Percentiles rank a stretch among this genome's conserved stretches.
phyloP scores from a whole-genome alignment of 2,888 invertebrate species.

The Lucinisca nassula region DNA sequence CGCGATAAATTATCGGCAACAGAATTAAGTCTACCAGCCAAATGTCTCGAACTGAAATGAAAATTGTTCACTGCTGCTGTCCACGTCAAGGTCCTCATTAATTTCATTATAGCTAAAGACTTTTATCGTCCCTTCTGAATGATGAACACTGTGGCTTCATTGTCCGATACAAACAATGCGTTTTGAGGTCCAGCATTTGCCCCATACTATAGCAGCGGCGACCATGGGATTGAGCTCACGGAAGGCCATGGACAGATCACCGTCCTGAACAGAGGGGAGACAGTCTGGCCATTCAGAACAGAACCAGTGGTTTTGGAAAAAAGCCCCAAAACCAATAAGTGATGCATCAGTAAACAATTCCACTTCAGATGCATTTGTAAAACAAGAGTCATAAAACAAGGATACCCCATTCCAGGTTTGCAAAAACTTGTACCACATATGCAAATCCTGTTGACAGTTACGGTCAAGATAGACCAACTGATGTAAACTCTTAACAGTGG shows the following conservation, averaged over 20 bases:
- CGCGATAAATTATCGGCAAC: not conserved
- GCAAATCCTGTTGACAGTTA: slow-evolving; percentile 23
- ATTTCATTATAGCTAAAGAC: slow-evolving; percentile 7
- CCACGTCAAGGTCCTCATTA: slow-evolving; percentile 31
- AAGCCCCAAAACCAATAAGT: slow-evolving; percentile 40
- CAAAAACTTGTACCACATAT: slow-evolving; percentile 28
- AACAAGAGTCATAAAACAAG: not conserved
- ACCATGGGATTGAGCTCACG: slow-evolving; percentile 52
- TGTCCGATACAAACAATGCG: slow-evolving; percentile 47
- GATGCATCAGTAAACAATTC: slow-evolving; percentile 43
- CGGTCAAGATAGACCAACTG: slow-evolving; percentile 12
- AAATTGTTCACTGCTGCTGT: not conserved
- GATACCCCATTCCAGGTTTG: slow-evolving; percentile 29
- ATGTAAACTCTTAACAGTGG: slow-evolving; percentile 28
- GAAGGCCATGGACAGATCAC: slow-evolving; percentile 42
- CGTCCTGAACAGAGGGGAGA: not conserved
- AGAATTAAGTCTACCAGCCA: not conserved
- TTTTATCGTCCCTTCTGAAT: slow-evolving; percentile 37
- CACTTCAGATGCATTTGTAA: not conserved
- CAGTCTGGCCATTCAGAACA: slow-evolving; percentile 24
- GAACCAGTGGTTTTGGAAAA: slow-evolving; percentile 46
- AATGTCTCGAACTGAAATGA: not conserved
- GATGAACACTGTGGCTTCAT: slow-evolving; percentile 42
- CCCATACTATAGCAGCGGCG: slow-evolving; percentile 37
- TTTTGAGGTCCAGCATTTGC: slow-evolving; percentile 21